Conservation (phyloP, 2,797 vertebrate genomes). For the Macrochelys suwanniensis region DNA sequence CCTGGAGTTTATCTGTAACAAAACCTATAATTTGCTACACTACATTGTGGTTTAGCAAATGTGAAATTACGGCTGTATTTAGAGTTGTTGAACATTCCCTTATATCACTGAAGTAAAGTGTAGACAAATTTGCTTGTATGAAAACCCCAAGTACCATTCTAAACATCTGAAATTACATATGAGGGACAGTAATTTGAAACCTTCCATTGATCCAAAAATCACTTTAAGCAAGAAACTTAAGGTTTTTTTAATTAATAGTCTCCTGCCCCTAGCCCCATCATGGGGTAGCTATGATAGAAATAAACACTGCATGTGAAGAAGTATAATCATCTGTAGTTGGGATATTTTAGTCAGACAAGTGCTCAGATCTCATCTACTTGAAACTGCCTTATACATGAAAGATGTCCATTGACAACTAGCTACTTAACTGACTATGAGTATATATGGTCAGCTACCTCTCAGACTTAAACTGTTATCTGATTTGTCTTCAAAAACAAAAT, state of each 20-base stretch:
- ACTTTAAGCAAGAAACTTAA: neutral
- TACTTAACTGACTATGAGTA: slow-evolving; percentile 67
- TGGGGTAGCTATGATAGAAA: slow-evolving; percentile 68
- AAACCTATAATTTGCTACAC: neutral
- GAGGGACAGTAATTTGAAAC: neutral
- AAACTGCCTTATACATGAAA: slow-evolving; percentile 74
- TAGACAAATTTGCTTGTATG: neutral
- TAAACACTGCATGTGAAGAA: slow-evolving; percentile 22
- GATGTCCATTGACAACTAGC: slow-evolving; percentile 68
- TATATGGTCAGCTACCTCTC: slow-evolving; percentile 58
- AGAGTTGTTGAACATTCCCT: neutral
- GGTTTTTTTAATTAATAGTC: slow-evolving; percentile 37
- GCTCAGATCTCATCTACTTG: slow-evolving; percentile 66
- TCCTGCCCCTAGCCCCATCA: slow-evolving; percentile 47
- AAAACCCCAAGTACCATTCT: neutral
- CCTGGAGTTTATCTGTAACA: neutral
- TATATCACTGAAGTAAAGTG: neutral
- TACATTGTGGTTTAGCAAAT: neutral
- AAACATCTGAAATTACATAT: neutral
- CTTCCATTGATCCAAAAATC: neutral
- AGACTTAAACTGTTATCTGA: slow-evolving; percentile 68
- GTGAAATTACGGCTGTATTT: neutral
- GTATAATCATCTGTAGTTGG: slow-evolving; percentile 60
- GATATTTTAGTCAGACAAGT: slow-evolving; percentile 59
- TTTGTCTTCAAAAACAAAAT: slow-evolving; percentile 74